phyloP scores from a whole-genome alignment of 2,797 vertebrate species.

The Sebastiscus albofasciatus region DNA sequence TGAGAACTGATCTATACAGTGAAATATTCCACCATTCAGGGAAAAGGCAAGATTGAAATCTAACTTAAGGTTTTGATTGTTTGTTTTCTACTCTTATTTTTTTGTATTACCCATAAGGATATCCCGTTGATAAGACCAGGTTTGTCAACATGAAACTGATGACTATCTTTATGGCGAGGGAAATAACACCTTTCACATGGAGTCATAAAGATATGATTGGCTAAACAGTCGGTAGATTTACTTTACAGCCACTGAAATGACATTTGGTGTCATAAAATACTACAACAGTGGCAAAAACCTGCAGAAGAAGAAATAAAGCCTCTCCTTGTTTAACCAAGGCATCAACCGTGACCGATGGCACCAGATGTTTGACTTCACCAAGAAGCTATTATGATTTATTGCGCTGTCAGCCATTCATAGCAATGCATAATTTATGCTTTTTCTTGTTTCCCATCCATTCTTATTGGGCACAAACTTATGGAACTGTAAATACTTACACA shows the following conservation, averaged over 20 bases:
- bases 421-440: constrained; percentile 16
- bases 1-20: background rate
- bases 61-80: background rate
- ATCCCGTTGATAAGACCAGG: background rate
- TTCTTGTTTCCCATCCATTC: background rate
- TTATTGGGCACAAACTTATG: too few species aligned
- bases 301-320: background rate
- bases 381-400: constrained; percentile 19
- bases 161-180: background rate
- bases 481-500: background rate
- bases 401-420: background rate
- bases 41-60: background rate
- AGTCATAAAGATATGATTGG: constrained; percentile 18
- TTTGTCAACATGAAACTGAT: background rate
- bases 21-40: background rate
- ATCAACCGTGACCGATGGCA: background rate
- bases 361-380: constrained; percentile 30
- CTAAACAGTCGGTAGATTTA: background rate
- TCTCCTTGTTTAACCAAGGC: background rate
- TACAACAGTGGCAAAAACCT: background rate
- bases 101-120: background rate
- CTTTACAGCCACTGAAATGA: background rate
- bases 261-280: constrained; percentile 3
- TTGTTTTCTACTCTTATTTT: background rate
- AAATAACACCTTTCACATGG: background rate